Percentiles rank a stretch among this genome's conserved stretches.
These are phyloP conservation scores for Xanthorhoe spadicearia DNA, from an alignment of 2,888 invertebrate genomes.

Conservation along the genomic window DNA sequence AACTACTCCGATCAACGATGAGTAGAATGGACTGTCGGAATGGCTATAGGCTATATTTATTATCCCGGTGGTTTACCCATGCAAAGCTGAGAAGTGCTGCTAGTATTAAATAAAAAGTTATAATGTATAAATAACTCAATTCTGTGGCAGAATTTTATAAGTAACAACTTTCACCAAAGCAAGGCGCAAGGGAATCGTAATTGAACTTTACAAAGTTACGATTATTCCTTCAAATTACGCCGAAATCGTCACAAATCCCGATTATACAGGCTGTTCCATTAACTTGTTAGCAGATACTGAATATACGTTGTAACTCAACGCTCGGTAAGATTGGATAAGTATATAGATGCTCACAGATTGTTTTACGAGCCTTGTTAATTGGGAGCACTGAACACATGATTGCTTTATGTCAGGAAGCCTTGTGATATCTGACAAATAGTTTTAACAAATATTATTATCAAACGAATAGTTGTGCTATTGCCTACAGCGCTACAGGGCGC, in stretches of 20 bases:
- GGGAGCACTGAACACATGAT: background rate
- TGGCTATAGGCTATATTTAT: no score
- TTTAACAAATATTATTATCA: no score
- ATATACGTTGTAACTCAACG: slow-evolving; percentile 34
- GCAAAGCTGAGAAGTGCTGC: no score
- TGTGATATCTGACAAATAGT: background rate
- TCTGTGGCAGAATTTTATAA: no score
- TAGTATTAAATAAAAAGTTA: no score
- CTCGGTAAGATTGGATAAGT: slow-evolving; percentile 44
- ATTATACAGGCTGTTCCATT: slow-evolving; percentile 34
- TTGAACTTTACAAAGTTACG: slow-evolving; percentile 20
- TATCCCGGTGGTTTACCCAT: no score
- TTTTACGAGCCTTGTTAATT: slow-evolving; percentile 34
- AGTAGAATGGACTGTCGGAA: no score
- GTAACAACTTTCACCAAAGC: background rate
- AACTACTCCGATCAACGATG: no score
- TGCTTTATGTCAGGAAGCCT: background rate
- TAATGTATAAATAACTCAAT: no score
- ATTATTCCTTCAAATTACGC: slow-evolving; percentile 21
- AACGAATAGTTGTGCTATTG: no score
- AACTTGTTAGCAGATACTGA: slow-evolving; percentile 43
- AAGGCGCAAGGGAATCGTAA: slow-evolving; percentile 1
- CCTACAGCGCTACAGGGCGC: no score
- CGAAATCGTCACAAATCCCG: slow-evolving; percentile 24
- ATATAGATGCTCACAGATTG: slow-evolving; percentile 44